Evolutionary conservation across 2,888 invertebrate species (phyloP).

Genomic region (Lasiommata megera): DNA sequence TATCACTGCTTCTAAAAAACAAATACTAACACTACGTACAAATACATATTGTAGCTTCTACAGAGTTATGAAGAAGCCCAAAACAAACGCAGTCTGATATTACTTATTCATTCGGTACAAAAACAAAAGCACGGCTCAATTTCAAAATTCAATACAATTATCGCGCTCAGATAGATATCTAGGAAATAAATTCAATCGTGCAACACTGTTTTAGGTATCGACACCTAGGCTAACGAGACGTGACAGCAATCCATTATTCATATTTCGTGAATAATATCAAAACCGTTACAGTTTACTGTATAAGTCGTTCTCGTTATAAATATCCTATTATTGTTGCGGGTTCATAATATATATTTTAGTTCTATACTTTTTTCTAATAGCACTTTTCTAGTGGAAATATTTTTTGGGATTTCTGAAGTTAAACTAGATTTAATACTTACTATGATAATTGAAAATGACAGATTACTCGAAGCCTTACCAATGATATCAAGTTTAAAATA

Average conservation of each 20-base stretch:
- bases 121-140: not conserved
- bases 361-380: too few species aligned
- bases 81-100: not conserved
- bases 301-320: conserved; percentile 11
- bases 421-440: too few species aligned
- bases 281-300: conserved; percentile 31
- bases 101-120: not conserved
- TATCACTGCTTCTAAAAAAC: too few species aligned
- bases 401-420: too few species aligned
- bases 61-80: too few species aligned
- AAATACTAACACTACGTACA: too few species aligned
- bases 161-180: conserved; percentile 20
- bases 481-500: too few species aligned
- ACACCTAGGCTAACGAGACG: conserved; percentile 32
- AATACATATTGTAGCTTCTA: too few species aligned
- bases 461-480: too few species aligned
- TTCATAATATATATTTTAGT: not conserved
- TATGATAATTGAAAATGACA: too few species aligned
- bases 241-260: conserved; percentile 36
- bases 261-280: conserved; percentile 34
- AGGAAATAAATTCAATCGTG: conserved; percentile 22
- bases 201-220: conserved; percentile 24
- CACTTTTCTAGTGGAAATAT: too few species aligned
- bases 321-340: not conserved
- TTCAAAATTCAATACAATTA: conserved; percentile 21